Base-by-base conservation (phyloP, 2,797 vertebrate species). In the Cichlasoma orientale region DNA sequence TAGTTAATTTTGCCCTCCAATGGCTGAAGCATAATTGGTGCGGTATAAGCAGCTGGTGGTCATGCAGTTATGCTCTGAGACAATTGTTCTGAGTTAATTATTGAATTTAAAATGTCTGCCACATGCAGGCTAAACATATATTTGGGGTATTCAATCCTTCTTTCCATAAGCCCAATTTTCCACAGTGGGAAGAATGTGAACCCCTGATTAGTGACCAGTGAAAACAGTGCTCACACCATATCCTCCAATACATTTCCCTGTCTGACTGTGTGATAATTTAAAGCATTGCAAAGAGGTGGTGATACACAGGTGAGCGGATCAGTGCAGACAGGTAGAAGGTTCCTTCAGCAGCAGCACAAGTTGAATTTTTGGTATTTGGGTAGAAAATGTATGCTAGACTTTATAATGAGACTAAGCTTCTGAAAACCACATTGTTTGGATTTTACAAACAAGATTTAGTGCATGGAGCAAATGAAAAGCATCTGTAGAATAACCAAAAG, bases 1-100 rank as follows among this genome's bases (percentile, higher is more conserved):
- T 68, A 57, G 18, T 87, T 88, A 19, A 82, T 85, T 88, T 85
- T 86, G 77, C 82, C 74, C 82, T 85, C 63, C 78, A 79, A 50
- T 82, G 80, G 72, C 68, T 77, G 54, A 50, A 73, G 61, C 58
- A 54, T 85, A 73, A 83, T 80, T 76, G 74, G 74, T 52, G 58
- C n/a, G 4, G 19, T 78, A 59, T 79, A 58, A 77, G 59, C 88
- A 75, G 82, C 80, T 86, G 85, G 55, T 78, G 71, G 68, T 84
- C 74, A 82, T 63, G 58, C 76, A 68, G 53, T 80, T 72, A 12
- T 68, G 72, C 74, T 78, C 78, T 79, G 76, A 58, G 76, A 85
- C 74, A 58, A 61, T 76, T 82, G 38, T 82, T 36, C 33, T 50
- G 52, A 74, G 53, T 59, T 80, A 72, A 78, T 81, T 55, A 71